These are phyloP conservation scores for Mycalesis mineus DNA, from an alignment of 2,888 invertebrate genomes.

Conservation along the genomic window DNA sequence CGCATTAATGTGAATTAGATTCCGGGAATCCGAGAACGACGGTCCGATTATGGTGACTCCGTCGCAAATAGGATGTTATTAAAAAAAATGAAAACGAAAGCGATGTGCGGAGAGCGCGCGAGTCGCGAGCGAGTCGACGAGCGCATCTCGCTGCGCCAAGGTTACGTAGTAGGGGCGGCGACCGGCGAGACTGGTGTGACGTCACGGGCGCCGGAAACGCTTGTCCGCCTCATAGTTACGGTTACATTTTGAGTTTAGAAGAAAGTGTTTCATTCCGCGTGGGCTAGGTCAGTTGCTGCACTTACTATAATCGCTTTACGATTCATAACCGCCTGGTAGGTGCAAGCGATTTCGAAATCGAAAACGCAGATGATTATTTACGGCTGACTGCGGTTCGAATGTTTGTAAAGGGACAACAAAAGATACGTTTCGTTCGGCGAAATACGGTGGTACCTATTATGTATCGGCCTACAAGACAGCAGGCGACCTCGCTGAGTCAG, in stretches of 20 bases:
- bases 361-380: conserved; percentile 16
- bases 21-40: conserved; percentile 28
- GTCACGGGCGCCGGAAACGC: conserved; percentile 77
- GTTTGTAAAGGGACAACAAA: conserved; percentile 21
- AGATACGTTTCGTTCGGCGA: conserved; percentile 18
- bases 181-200: conserved; percentile 69
- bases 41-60: conserved; percentile 20
- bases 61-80: conserved; percentile 41
- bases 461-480: conserved; percentile 49
- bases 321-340: conserved; percentile 17
- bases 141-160: conserved; percentile 49
- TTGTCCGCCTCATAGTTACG: conserved; percentile 73
- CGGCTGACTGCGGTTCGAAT: conserved; percentile 14
- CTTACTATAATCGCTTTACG: conserved; percentile 17
- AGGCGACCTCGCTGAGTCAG: conserved; percentile 43
- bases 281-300: conserved; percentile 67
- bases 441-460: conserved; percentile 29
- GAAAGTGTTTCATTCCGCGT: conserved; percentile 65
- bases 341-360: conserved; percentile 16
- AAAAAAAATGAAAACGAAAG: conserved; percentile 64
- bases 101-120: conserved; percentile 33
- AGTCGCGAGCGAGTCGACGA: conserved; percentile 33
- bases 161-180: conserved; percentile 70
- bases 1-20: conserved; percentile 22
- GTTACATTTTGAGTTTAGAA: conserved; percentile 76